Evolutionary conservation across 2,797 vertebrate genomes (phyloP), one percentile per base, ranked within the genome.

Genomic region (Scomberomorus guttatus): DNA sequence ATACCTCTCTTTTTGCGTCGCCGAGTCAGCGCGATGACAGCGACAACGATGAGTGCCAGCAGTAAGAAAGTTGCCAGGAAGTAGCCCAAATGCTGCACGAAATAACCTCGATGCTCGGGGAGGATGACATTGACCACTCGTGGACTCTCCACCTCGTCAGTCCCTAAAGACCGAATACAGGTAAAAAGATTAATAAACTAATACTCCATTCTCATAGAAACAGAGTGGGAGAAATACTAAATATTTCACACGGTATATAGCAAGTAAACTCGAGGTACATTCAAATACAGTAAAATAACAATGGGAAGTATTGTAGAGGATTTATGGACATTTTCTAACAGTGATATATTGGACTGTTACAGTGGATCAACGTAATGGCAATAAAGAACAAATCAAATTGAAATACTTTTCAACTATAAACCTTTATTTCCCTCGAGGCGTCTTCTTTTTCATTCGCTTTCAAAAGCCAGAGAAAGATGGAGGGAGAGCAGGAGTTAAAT

Each of bases 41-140:
- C 89, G 55, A 96, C 91, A 20, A 97, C 94, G 42, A 99, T 87
- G 29, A 98, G 75, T 5, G 96, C 85, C 87, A 99, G 96, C 75
- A 99, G 94, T 37, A 98, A 79, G 80, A 98, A 95, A 0, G 96
- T 96, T 0, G 96, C 96, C 95, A 99, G 92, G 91, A 99, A 91
- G 77, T 98, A 99, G 75, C 97, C 97, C 88, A 98, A 85, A 91
- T 98, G 97, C 89, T 99, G 97, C 92, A 98, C 93, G 29, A 98
- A 97, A 72, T 97, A 97, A 29, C 95, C 77, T 5, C 95, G 93
- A 71, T 94, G 91, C 90, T 99, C 98, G 0, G 97, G 97, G 55
- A 99, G 95, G 89, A 98, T 98, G 89, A 98, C 96, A 0, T 97
- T 99, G 62, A 99, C 96, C 13, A 99, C 96, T 0, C 93, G 96